These are phyloP conservation scores for Camponotus vicinus DNA, from an alignment of 1,140 invertebrate species.

Conservation along the genomic window DNA sequence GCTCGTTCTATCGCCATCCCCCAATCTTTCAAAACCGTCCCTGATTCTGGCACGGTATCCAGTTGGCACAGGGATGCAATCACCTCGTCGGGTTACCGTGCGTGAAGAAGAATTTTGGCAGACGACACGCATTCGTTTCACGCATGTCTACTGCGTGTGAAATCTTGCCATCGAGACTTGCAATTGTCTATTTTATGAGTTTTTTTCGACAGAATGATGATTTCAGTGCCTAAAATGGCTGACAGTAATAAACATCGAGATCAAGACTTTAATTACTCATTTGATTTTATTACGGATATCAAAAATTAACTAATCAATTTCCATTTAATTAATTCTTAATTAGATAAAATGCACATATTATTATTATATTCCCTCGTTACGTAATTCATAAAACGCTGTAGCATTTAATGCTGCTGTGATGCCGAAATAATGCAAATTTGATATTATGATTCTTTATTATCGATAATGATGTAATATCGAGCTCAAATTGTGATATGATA, in stretches of 20 bases:
- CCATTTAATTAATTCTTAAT: background rate
- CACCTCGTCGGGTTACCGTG: slow-evolving; percentile 78
- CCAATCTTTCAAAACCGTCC: slow-evolving; percentile 20
- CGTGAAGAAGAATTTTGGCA: slow-evolving; percentile 82
- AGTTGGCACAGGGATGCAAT: slow-evolving; percentile 81
- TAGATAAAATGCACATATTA: background rate
- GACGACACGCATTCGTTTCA: slow-evolving; percentile 72
- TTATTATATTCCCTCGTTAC: background rate
- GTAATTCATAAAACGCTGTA: background rate
- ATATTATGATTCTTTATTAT: slow-evolving; percentile 9
- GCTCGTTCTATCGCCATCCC: slow-evolving; percentile 40
- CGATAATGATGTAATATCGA: background rate
- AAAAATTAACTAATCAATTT: background rate
- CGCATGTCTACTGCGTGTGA: slow-evolving; percentile 32
- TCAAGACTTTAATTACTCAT: background rate
- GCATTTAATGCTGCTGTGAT: background rate
- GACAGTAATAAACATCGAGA: background rate
- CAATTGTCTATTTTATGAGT: slow-evolving; percentile 1
- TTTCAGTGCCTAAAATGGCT: background rate
- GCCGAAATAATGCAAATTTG: background rate
- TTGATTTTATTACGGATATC: background rate
- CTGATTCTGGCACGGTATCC: slow-evolving; percentile 78
- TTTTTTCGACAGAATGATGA: background rate
- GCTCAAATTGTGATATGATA: background rate
- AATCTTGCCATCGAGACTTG: slow-evolving; percentile 8